phyloP scores from a whole-genome alignment of 2,888 invertebrate species.

The Agrenia bidenticulata region DNA sequence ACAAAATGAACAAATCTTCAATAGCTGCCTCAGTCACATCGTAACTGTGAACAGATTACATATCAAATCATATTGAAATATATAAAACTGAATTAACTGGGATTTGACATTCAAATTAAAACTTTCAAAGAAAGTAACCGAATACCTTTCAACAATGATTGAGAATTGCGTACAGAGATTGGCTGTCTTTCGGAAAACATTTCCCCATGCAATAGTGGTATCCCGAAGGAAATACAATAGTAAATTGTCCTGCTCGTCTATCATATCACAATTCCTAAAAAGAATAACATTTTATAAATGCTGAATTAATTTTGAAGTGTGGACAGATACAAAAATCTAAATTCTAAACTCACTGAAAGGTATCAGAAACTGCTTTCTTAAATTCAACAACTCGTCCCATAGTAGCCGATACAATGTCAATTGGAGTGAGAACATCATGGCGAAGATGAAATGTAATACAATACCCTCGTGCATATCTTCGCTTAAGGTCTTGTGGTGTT shows the following conservation, averaged over 20 bases:
- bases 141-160: slow-evolving; percentile 34
- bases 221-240: slow-evolving; percentile 44
- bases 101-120: background rate
- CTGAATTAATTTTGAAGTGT: too few species aligned
- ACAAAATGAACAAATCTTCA: slow-evolving; percentile 44
- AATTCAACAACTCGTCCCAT: slow-evolving; percentile 32
- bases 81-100: background rate
- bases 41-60: too few species aligned
- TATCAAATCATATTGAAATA: too few species aligned
- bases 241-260: slow-evolving; percentile 46
- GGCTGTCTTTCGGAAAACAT: slow-evolving; percentile 27
- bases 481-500: slow-evolving; percentile 28
- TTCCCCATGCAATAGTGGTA: slow-evolving; percentile 31
- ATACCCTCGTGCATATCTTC: slow-evolving; percentile 37
- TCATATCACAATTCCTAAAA: slow-evolving; percentile 30
- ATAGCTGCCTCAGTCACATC: slow-evolving; percentile 40
- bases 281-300: too few species aligned
- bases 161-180: slow-evolving; percentile 3
- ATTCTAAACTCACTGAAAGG: slow-evolving; percentile 28
- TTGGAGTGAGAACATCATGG: slow-evolving; percentile 29
- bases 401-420: slow-evolving; percentile 32
- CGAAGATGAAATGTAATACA: slow-evolving; percentile 30
- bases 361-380: slow-evolving; percentile 24
- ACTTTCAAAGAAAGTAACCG: too few species aligned
- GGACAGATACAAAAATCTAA: background rate